Base-by-base conservation (phyloP, 2,797 vertebrate genomes). In the Steatocranus sp. region DNA sequence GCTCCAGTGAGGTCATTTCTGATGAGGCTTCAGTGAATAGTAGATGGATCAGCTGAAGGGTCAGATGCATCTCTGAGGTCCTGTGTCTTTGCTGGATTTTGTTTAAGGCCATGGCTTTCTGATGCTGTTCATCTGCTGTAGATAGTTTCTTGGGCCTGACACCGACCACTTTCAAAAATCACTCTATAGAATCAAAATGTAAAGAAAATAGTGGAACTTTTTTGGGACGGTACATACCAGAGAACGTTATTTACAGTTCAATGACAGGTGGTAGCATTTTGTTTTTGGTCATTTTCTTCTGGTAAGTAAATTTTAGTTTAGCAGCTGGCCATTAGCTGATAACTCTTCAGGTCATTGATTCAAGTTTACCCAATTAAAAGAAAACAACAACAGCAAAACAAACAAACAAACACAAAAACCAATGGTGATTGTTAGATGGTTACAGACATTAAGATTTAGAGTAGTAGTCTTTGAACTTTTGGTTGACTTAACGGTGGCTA, bases 221-320 rank as follows among this genome's bases (percentile, higher is more conserved):
- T 43, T 68, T 7, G 9, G 23, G 20, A 68, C 38, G 27, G 38
- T 43, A 43, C 20, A 27, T 43, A 43, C 3, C 14, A 68, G 63
- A 43, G 38, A 0, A 10, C 0, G 1, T 17, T 25, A 36, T 36
- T 36, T 36, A 61, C 56, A 20, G 0, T 25, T 43, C 14, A 11
- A 8, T 2, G 0, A 68, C 2, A 43, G 23, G 9, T 43, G 38
- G 38, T 68, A 7, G 0, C 20, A 41, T 68, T 68, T 68, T 43
- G 66, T 3, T 70, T 70, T 70, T n/a, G 14, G 6, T 43, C 38
- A 27, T 25, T 25, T 68, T 43, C 6, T 43, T 43, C 23, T 43
- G 14, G 14, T 43, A 17, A 43, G 20, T 43, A 17, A 9, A 43
- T 68, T 43, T 68, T 17, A 38, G 6, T 36, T 63, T 63, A 43